Conservation (phyloP, 2,888 invertebrate genomes). For the Apotomis capreana region DNA sequence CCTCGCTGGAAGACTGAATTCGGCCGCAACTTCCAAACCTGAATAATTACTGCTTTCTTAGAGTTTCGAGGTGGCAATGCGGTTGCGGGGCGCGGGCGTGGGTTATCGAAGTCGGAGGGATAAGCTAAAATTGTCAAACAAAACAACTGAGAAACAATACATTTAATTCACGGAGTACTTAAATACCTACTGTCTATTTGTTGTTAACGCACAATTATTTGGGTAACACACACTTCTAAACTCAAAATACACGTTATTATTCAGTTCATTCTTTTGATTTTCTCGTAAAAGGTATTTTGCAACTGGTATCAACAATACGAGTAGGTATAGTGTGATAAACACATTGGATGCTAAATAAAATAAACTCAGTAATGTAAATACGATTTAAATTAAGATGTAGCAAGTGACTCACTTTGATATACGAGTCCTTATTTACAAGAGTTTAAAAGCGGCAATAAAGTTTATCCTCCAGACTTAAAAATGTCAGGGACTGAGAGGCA, state of each 20-base stretch:
- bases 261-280: no score
- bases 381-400: background rate
- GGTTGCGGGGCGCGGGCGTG: conserved; percentile 13
- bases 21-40: conserved; percentile 19
- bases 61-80: conserved; percentile 28
- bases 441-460: conserved; percentile 19
- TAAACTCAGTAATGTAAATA: background rate
- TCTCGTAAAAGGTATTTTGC: no score
- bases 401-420: background rate
- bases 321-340: background rate
- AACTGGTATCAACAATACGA: no score
- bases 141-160: conserved; percentile 3
- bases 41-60: conserved; percentile 39
- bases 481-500: conserved; percentile 15
- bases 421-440: background rate
- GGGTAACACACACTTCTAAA: no score
- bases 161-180: background rate
- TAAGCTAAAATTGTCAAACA: conserved; percentile 10
- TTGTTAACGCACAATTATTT: no score
- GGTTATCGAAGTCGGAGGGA: conserved; percentile 9
- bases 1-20: conserved; percentile 15
- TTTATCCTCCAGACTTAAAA: conserved; percentile 18
- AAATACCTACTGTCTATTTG: no score
- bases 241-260: no score
- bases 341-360: background rate